phyloP scores from a whole-genome alignment of 1,140 invertebrate species.

The Streblospio benedicti region DNA sequence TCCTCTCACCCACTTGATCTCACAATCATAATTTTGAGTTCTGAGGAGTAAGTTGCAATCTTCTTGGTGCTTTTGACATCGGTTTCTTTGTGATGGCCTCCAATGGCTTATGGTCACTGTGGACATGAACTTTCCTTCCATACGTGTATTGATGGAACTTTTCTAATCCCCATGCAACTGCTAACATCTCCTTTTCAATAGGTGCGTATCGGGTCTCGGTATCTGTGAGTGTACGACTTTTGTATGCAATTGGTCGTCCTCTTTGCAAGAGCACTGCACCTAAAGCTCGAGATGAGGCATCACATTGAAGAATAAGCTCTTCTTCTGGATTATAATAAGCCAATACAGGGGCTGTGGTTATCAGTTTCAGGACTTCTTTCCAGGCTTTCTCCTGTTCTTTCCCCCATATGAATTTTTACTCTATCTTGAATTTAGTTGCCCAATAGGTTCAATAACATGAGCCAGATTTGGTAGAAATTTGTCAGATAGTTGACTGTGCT shows the following conservation, averaged over 20 bases:
- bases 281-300: slow-evolving; percentile 31
- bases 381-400: slow-evolving; percentile 9
- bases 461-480: slow-evolving; percentile 20
- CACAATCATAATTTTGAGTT: slow-evolving; percentile 44
- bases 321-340: slow-evolving; percentile 26
- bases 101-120: slow-evolving; percentile 41
- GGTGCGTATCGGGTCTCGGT: slow-evolving; percentile 21
- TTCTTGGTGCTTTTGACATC: slow-evolving; percentile 34
- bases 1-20: too few relatives aligned
- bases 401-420: slow-evolving; percentile 17
- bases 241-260: slow-evolving; percentile 20
- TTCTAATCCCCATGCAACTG: slow-evolving; percentile 46
- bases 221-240: slow-evolving; percentile 18
- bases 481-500: slow-evolving; percentile 28
- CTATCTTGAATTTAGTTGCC: slow-evolving; percentile 6
- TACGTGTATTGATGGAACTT: slow-evolving; percentile 43
- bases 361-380: not conserved
- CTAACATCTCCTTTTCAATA: slow-evolving; percentile 31
- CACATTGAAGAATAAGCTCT: slow-evolving; percentile 27
- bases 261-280: slow-evolving; percentile 34
- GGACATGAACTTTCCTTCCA: slow-evolving; percentile 23
- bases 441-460: not conserved
- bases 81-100: slow-evolving; percentile 44
- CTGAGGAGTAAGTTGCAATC: slow-evolving; percentile 45
- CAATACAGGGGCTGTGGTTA: slow-evolving; percentile 19